These are phyloP conservation scores for Lamellibrachia satsuma DNA, from an alignment of 2,888 invertebrate genomes.

Conservation along the genomic window DNA sequence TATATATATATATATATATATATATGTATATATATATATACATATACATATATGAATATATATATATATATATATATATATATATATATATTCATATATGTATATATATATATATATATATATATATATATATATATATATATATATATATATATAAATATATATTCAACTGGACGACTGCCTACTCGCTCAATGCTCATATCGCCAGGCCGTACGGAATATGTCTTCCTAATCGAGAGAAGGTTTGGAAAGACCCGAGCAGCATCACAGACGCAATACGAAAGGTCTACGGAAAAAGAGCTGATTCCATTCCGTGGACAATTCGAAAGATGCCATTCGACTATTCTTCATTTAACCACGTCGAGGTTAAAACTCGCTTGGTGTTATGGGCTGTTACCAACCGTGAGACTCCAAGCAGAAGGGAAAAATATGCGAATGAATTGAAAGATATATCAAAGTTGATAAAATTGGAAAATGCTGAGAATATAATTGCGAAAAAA, in stretches of 20 bases:
- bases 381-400: constrained; percentile 48
- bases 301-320: background rate
- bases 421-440: constrained; percentile 41
- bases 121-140: too few species aligned
- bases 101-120: too few species aligned
- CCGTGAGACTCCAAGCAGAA: constrained; percentile 38
- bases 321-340: background rate
- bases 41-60: too few species aligned
- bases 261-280: background rate
- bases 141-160: too few species aligned
- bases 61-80: too few species aligned
- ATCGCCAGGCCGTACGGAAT: background rate
- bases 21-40: too few species aligned
- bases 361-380: constrained; percentile 33
- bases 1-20: too few species aligned
- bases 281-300: background rate
- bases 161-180: background rate
- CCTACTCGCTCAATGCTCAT: background rate
- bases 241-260: background rate
- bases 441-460: constrained; percentile 40
- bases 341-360: background rate
- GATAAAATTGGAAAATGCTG: constrained; percentile 45
- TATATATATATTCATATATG: too few species aligned
- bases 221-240: background rate
- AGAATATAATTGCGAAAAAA: background rate